Evolutionary conservation across 2,113 vertebrate genomes (phyloP).

Genomic region (Todiramphus saurophagus): DNA sequence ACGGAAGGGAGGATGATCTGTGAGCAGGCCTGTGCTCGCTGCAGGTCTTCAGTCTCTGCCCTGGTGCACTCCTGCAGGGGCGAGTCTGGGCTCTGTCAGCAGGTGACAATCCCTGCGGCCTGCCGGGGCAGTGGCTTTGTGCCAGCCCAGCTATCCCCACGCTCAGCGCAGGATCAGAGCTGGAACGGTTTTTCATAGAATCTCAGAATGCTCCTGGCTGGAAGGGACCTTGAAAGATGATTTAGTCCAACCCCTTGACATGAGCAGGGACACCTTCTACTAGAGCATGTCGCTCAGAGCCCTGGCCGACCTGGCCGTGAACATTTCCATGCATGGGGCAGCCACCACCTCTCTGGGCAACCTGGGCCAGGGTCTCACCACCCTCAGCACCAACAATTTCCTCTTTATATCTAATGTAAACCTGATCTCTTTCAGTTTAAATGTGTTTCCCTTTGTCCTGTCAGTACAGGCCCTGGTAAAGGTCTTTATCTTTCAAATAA

Average conservation of each 20-base stretch:
- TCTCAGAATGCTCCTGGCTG: not conserved
- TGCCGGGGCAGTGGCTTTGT: too few relatives aligned
- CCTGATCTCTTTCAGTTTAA: not conserved
- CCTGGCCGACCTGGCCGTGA: not conserved
- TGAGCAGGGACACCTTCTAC: not conserved
- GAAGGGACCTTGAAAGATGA: not conserved
- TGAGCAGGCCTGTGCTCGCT: not conserved
- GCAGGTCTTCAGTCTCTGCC: not conserved
- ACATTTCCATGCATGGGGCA: not conserved
- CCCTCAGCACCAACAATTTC: not conserved
- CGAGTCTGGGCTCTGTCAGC: not conserved
- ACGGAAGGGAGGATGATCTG: not conserved
- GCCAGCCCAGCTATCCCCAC: not conserved
- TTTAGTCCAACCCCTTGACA: not conserved
- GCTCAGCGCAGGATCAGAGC: too few relatives aligned
- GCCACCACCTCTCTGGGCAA: not conserved
- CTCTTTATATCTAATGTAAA: not conserved
- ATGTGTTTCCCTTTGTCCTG: too few relatives aligned
- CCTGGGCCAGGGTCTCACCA: not conserved
- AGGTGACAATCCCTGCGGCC: not conserved
- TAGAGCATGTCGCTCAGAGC: not conserved
- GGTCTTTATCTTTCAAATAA: not conserved
- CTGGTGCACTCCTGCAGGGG: not conserved
- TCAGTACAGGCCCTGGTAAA: too few relatives aligned
- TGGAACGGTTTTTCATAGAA: not conserved